Percentiles rank a stretch among this genome's conserved stretches.
These are phyloP conservation scores for Phasianus colchicus DNA, from an alignment of 2,113 vertebrate species.

Conservation along the genomic window DNA sequence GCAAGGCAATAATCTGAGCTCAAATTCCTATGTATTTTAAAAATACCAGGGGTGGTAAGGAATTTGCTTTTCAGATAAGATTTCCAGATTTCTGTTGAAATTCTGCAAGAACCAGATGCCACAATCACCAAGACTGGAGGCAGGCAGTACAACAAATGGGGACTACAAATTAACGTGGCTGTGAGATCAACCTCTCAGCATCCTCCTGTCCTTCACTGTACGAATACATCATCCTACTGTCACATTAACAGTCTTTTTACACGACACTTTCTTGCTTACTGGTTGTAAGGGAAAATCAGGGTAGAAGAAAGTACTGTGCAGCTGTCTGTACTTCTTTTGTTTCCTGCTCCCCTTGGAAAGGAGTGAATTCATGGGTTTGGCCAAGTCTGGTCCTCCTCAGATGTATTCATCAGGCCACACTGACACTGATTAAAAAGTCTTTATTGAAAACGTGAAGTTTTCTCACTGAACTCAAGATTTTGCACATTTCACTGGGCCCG, in stretches of 20 bases:
- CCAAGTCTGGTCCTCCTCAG: neutral
- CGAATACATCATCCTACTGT: neutral
- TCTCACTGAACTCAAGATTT: neutral
- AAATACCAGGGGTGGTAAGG: neutral
- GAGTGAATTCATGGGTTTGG: fast-evolving
- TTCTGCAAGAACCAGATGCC: neutral
- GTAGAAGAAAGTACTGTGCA: neutral
- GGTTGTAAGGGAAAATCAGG: neutral
- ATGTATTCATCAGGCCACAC: fast-evolving
- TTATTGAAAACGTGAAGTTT: neutral
- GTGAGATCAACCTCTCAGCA: neutral
- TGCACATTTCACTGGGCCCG: neutral
- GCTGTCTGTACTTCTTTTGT: neutral
- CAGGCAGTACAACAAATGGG: neutral
- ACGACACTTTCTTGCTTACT: neutral
- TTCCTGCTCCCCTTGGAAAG: neutral
- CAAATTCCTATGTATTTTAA: neutral
- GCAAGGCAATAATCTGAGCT: neutral
- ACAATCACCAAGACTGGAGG: neutral
- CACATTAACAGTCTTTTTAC: neutral
- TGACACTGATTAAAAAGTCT: neutral
- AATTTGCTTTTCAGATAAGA: neutral
- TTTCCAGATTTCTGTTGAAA: neutral
- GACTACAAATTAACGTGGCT: neutral
- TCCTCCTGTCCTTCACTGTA: neutral